Evolutionary conservation across 2,888 invertebrate genomes (phyloP), one percentile per base, ranked within the genome.

Genomic region (Andricus quercusramuli): DNA sequence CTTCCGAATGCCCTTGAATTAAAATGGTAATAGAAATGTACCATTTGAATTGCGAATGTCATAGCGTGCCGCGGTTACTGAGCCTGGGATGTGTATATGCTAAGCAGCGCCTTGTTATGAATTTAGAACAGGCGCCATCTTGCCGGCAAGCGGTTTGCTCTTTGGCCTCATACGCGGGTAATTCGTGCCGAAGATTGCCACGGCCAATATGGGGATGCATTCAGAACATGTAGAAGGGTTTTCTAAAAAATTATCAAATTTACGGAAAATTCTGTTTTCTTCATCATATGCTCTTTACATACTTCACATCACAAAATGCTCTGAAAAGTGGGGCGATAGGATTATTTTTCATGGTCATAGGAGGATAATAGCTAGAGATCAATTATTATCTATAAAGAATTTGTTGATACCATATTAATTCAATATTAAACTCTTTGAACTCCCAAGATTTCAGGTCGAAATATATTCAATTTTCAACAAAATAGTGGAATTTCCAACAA

Each of bases 41-140:
- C 84, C 90, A 92, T 92, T 92, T 92, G 91, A 92, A 92, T 92
- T 91, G 92, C 92, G 91, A 92, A 92, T 92, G 91, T 92, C 92
- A 92, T 92, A 92, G 91, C 91, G 89, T 91, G 91, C 89, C 83
- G 85, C 85, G 81, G 84, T 85, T 85, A 81, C 87, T 85, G 83
- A 85, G 86, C 79, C 86, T 80, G 86, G 89, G 89, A 90, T 91
- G 90, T 92, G 92, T 92, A 91, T 91, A 92, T 92, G 92, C 92
- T 92, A 92, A 92, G 89, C 89, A 92, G 92, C 90, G 88, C 81
- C 92, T 92, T 92, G 92, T 92, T 92, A 91, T 92, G 92, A 92
- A 92, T 92, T 92, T 92, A 92, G 92, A 92, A 92, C 92, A 91
- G 92, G 90, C 91, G 91, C 92, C 92, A 92, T 92, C 88, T 92